Evolutionary conservation across 2,113 vertebrate genomes (phyloP), one percentile per base, ranked within the genome.

Genomic region (Thryonomys swinderianus): DNA sequence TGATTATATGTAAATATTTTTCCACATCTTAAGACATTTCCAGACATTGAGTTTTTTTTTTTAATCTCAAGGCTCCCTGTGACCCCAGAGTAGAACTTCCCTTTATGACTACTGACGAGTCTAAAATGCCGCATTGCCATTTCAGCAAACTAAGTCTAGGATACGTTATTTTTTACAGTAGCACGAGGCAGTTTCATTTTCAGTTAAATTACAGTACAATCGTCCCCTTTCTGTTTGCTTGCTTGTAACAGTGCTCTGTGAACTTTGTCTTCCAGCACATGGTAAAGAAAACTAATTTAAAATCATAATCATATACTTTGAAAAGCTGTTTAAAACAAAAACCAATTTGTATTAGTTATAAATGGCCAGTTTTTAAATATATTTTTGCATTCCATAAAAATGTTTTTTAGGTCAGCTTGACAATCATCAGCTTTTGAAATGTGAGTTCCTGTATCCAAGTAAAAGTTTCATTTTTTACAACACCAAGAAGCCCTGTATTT

Each of bases 351-450:
- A 82, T 55, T 42, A 67, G 85, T 71, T 74, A 48, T 12, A 92
- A 67, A 69, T 69, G 71, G 78, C 78, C 92, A 91, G 71, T 94
- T 92, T 85, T 61, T 14, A 90, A 87, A 86, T 53, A 17, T 86
- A 88, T 88, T 85, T 95, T 85, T 88, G 90, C 92, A 88, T 80
- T 88, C 92, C 90, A 66, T 64, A 18, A 73, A 85, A 69, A 88
- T 57, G 37, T 48, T 87, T 78, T 64, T 86, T 45, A 71, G 79
- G 40, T 76, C 32, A 23, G 62, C 86, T 66, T 48, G 71, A 88
- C 62, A 21, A 51, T 23, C 59, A 42, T 30, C 78, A 34, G 83
- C 86, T 93, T 88, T 45, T 66, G 90, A 81, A 88, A 69, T 81
- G 90, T 78, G 59, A 94, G n/a, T 81, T 90, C 82, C 61, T 76